phyloP scores from a whole-genome alignment of 2,797 vertebrate species.

The Coregonus sp. region DNA sequence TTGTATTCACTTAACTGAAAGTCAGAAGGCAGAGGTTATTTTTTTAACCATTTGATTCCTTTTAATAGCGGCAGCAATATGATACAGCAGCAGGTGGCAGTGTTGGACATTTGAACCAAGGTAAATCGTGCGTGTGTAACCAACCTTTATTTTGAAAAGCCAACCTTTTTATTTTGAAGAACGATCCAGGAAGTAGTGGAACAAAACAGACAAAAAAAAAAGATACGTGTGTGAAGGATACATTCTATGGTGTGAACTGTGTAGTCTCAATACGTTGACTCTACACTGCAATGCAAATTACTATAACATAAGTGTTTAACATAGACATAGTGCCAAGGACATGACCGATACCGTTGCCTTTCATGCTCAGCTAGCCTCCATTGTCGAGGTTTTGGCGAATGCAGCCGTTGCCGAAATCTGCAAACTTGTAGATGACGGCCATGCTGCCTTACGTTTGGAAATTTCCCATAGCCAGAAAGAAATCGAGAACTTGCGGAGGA shows the following conservation, averaged over 20 bases:
- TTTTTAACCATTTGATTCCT: not conserved
- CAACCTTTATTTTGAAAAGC: constrained; percentile 10
- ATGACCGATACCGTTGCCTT: constrained; percentile 27
- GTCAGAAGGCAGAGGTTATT: too few species aligned
- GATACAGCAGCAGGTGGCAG: not conserved
- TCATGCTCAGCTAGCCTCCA: constrained; percentile 54
- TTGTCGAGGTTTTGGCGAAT: constrained; percentile 60
- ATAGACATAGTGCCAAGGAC: not conserved
- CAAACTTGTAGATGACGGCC: constrained; percentile 58
- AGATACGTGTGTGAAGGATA: too few species aligned
- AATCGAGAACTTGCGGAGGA: constrained; percentile 29
- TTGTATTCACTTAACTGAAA: too few species aligned
- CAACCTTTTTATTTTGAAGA: not conserved
- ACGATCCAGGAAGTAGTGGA: not conserved
- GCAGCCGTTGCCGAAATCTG: constrained; percentile 62
- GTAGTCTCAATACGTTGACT: not conserved
- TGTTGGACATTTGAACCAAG: not conserved
- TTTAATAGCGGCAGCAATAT: not conserved
- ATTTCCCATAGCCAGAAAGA: constrained; percentile 26
- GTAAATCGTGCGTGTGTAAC: not conserved
- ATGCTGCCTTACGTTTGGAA: constrained; percentile 15
- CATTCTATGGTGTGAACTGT: not conserved
- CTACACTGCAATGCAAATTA: not conserved
- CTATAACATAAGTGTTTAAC: not conserved
- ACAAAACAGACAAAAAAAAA: not conserved